Evolutionary conservation across 2,113 vertebrate species (phyloP), one percentile per base, ranked within the genome.

Genomic region (Caracal caracal): DNA sequence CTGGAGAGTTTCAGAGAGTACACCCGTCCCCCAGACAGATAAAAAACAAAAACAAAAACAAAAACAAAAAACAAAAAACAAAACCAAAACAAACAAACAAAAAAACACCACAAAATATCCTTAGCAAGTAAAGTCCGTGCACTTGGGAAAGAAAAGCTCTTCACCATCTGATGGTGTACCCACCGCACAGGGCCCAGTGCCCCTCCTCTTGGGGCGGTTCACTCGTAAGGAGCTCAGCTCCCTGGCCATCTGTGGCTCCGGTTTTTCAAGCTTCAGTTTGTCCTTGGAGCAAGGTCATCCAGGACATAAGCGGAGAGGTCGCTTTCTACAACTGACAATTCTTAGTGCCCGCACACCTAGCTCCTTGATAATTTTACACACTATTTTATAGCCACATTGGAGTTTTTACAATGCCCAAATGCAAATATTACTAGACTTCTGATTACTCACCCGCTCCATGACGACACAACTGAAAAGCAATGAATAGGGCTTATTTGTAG

Each of bases 221-320:
- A 96, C 98, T 98, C 98, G 98, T 98, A 98, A 97, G 97, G 98
- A 98, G 97, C 98, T 97, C 97, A 98, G 98, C 98, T 98, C 97
- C 96, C 96, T 97, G 97, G 98, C 98, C 98, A 98, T 98, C 98
- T 98, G 98, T 94, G 98, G 98, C 97, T 98, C 98, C 98, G 97
- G 97, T 98, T 98, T 98, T 98, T 98, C 98, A 98, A 97, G 96
- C 97, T 98, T 95, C 95, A 87, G 96, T 97, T 98, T 99, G 98
- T 98, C 98, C 98, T 99, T 98, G 98, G 95, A 98, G 95, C 97
- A 98, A 99, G 97, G 98, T 98, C 98, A 98, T 96, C 88, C 0
- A 78, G 95, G 96, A 98, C 97, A 97, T 92, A 95, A 98, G 98
- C 97, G 98, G 98, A 98, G 98, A 98, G 63, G 87, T 95, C 47